Evolutionary conservation across 1,140 invertebrate species (phyloP), one percentile per base, ranked within the genome.

Genomic region (Araneus ventricosus): DNA sequence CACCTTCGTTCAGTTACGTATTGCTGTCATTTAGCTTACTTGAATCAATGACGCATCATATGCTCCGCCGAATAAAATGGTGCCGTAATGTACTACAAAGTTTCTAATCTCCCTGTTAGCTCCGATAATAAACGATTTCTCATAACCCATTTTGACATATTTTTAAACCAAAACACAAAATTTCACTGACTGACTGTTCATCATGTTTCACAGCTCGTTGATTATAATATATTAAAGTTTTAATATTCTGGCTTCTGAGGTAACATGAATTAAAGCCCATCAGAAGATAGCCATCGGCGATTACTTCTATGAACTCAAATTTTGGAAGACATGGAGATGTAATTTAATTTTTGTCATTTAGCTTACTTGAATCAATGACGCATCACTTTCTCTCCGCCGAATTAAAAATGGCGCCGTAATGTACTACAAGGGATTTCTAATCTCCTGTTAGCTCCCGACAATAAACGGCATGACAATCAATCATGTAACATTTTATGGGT

Each of bases 401-500:
- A 80, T 39, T 59, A 59, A 86, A 24, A 45, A 86, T 52, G 84
- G 10, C 84, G 22, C 41, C 45, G 3, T 52, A 52, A 52, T 52
- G 45, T 14, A 52, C 45, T 86, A 86, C 84, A 86, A 86, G 41
- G 24, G 41, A 17, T 86, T 67, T 88, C 57, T 88, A 88, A 88
- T 88, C 30, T 67, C 86, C 86, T 30, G 59, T 57, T 37, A 8
- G 86, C 22, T 34, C 30, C 61, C 63, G 67, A 89, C 67, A 89
- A 89, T 79, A 79, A 75, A 79, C 24, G 88, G 79, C 88, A 79
- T 8, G 37, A 45, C 88, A 79, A 89, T 89, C 88, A 75, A 89
- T 89, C 88, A 89, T 79, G 41, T 27, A 52, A 75, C 88, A 59
- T 45, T 88, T 79, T 89, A 89, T 88, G 86, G 86, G 86, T 67